phyloP scores from a whole-genome alignment of 2,888 invertebrate genomes.

The Eupithecia centaureata region DNA sequence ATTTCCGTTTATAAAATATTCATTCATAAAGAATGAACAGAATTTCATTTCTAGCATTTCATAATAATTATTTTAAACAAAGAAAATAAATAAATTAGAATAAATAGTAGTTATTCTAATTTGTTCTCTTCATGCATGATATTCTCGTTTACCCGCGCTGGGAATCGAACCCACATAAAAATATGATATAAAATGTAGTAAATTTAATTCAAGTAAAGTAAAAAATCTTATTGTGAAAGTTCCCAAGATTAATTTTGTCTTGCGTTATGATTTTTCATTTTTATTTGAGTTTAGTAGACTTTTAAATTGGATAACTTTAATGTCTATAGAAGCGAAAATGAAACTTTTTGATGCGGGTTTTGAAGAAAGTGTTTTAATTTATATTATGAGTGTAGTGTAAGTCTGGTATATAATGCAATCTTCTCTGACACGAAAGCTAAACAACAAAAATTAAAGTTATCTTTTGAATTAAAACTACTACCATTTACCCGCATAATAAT shows the following conservation, averaged over 20 bases:
- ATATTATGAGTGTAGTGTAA: neutral
- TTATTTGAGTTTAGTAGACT: constrained; percentile 42
- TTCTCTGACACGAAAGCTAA: too few relatives aligned
- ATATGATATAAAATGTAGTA: too few relatives aligned
- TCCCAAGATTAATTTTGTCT: constrained; percentile 50
- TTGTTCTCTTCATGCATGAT: too few relatives aligned
- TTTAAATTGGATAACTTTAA: constrained; percentile 1
- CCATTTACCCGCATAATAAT: too few relatives aligned
- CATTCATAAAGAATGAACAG: too few relatives aligned
- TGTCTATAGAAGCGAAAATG: neutral
- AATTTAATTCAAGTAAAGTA: too few relatives aligned
- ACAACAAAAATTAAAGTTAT: too few relatives aligned
- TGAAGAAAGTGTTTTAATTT: neutral
- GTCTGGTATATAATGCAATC: neutral
- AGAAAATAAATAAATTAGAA: too few relatives aligned
- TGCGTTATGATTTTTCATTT: constrained; percentile 47
- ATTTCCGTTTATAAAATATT: neutral
- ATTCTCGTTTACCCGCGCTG: neutral
- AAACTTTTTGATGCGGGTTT: neutral
- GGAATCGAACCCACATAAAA: neutral
- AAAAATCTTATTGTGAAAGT: constrained; percentile 56
- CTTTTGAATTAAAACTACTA: too few relatives aligned
- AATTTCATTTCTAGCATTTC: too few relatives aligned
- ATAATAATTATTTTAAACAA: too few relatives aligned
- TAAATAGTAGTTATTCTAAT: too few relatives aligned